These are phyloP conservation scores for Bombus pyrosoma DNA, from an alignment of 1,140 invertebrate species.

Conservation along the genomic window DNA sequence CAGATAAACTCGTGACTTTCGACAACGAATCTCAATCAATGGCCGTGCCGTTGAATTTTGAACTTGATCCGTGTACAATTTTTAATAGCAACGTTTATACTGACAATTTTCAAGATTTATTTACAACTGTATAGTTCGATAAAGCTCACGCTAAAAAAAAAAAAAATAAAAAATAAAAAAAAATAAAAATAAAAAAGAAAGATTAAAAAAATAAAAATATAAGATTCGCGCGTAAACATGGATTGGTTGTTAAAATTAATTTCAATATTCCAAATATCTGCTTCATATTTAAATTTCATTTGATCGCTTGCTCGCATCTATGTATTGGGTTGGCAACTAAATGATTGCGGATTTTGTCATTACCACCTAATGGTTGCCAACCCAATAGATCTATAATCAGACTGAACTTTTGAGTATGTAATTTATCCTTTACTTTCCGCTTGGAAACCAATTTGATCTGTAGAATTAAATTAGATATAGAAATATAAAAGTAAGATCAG, in stretches of 20 bases:
- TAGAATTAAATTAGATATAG: background rate
- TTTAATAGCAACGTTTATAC: background rate
- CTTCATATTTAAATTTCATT: background rate
- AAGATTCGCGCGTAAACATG: background rate
- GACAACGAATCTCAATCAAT: background rate
- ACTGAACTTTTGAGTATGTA: background rate
- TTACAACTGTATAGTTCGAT: too few relatives aligned
- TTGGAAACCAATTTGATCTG: background rate
- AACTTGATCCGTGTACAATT: background rate
- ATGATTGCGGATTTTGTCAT: too few relatives aligned
- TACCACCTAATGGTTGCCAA: too few relatives aligned
- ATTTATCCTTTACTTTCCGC: too few relatives aligned
- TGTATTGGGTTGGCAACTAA: too few relatives aligned
- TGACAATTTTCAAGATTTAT: background rate
- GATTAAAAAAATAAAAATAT: too few relatives aligned
- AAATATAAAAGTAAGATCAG: background rate
- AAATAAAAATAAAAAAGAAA: too few relatives aligned
- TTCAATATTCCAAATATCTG: background rate
- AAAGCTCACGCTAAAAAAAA: background rate
- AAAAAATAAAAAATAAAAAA: background rate
- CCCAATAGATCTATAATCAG: background rate
- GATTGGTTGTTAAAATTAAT: background rate
- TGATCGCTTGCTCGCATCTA: background rate
- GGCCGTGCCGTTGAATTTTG: background rate
- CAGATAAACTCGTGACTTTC: background rate